Evolutionary conservation across 2,888 invertebrate species (phyloP), one percentile per base, ranked within the genome.

Genomic region (Rhagonycha lutea): DNA sequence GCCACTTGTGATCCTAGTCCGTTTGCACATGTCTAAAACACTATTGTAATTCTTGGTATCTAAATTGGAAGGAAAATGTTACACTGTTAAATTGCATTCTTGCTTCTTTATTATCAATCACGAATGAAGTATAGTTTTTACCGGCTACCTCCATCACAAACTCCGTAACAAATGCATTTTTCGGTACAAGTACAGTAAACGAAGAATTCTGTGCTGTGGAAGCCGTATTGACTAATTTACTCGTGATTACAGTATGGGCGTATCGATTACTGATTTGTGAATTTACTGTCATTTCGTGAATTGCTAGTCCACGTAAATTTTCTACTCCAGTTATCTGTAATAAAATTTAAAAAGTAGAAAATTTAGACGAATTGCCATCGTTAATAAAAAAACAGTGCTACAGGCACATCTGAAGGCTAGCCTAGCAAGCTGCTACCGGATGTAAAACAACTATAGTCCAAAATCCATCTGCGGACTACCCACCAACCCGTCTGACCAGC

Each of bases 91-190:
- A 87, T 9, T 92, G 86, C 69, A 83, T 80, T 83, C 92, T 91
- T 0, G 92, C 92, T 83, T 91, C 90, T 81, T 91, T 90, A 81
- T 92, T 92, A 83, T 91, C 92, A 83, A 92, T 90, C 0, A 92
- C 91, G 80, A 92, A 92, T 0, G 92, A 92, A 80, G 91, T 90
- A 85, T 92, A 92, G 2, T 90, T 87, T 84, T 91, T 92, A 18
- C 91, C 92, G 73, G 90, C 90, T 10, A 92, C 88, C 71, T 90
- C 91, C 93, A 94, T 93, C 61, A 90, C 86, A 83, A 94, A 93
- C 70, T 91, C 91, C 47, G 92, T 91, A 80, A 93, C 92, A 85
- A 92, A 94, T 0, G 93, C 93, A 0, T 92, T 91, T 76, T 93
- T 92, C 0, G 94, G 94, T 68, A 94, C 86, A 14, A 93, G 89